Base-by-base conservation (phyloP, 2,113 vertebrate species). In the Callionymus lyra region DNA sequence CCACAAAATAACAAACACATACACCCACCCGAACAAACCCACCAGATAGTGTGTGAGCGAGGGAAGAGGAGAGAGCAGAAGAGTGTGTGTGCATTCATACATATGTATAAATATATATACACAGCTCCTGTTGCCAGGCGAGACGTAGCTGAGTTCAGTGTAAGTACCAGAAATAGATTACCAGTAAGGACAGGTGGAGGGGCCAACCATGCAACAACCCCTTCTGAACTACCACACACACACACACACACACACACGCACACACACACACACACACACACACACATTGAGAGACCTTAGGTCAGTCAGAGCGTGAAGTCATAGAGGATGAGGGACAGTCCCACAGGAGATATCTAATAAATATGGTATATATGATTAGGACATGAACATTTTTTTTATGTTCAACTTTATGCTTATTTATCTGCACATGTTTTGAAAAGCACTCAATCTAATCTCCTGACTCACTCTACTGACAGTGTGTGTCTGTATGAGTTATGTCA, bases 91-190 rank as follows among this genome's bases (percentile, higher is more conserved):
- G 17, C 8, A 38, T 13, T 38, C 19, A 47, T 17, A 47, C 19
- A 39, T 10, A 38, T 9, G 31, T 19, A 38, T 18, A 46, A n/a
- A 37, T 34, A 37, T 34, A 47, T 12, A 27, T 17, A 38, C 46
- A 35, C 34, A 19, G 12, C n/a, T 13, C 14, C 62, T 60, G 70
- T 74, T 74, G 70, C 53, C 63, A 65, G 66, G 70, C 59, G 50
- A 74, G 59, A 50, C 51, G 55, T 33, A 56, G 55, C 49, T 56
- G 53, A 46, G 32, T 66, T 66, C 46, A 60, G 47, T 38, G 50
- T 27, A 21, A 66, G 43, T 64, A 55, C 71, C 67, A 70, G 53
- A 59, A 72, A 69, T 37, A 56, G 68, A 65, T 63, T 41, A 49
- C 36, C 44, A 63, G 51, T 11, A 63, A 70, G 42, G 34, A 73